Evolutionary conservation across 2,797 vertebrate genomes (phyloP), one percentile per base, ranked within the genome.

Genomic region (Sitta carolinensis): DNA sequence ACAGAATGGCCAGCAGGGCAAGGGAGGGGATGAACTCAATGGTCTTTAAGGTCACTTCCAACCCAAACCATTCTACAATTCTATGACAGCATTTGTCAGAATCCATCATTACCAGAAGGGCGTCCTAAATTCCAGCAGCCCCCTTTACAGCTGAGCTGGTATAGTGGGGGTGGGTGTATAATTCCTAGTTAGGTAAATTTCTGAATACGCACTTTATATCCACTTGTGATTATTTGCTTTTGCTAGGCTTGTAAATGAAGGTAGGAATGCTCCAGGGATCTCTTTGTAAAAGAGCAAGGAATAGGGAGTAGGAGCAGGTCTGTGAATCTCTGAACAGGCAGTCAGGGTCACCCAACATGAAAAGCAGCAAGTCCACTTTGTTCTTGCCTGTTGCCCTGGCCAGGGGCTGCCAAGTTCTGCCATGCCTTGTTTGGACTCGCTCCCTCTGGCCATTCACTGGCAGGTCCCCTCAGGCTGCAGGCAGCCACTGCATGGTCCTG

Each of bases 381-480:
- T 88, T 96, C 85, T 87, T 22, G 18, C 45, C n/a, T 80, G 19
- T 43, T 93, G 58, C 47, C 30, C 20, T 61, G 51, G 50, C 55
- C 0, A 0, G 9, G 18, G 13, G 7, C 2, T 50, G 38, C 42
- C 21, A 52, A 69, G 47, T 50, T 38, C 62, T 89, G 64, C 72
- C 2, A 0, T 87, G 66, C 40, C 80, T 84, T 0, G 1, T 83
- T 74, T 75, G 76, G 69, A 26, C 74, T 54, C 9, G 0, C 36
- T 75, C 30, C 77, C 47, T 61, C 2, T 0, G 1, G 68, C 40
- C 4, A 1, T 22, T 72, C 0, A 0, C 52, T 76, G 67, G 25
- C 67, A 63, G 36, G 17, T 89, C 32, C 45, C 17, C 45, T 85
- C 62, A 55, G 82, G 64, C 61, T 62, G 52, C 55, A 74, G 43